Evolutionary conservation across 2,113 vertebrate genomes (phyloP).

Genomic region (Muscicapa adusta): DNA sequence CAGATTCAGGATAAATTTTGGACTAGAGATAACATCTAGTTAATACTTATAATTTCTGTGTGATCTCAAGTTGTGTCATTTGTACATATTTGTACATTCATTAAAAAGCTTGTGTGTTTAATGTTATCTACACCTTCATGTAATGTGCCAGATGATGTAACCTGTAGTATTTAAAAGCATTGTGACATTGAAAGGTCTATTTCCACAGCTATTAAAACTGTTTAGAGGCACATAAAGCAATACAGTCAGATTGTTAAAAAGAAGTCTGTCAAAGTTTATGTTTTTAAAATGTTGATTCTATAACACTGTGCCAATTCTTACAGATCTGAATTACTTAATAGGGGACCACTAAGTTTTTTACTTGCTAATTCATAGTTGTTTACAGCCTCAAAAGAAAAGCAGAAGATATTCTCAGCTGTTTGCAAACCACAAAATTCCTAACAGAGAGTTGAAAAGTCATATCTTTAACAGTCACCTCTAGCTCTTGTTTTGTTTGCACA

Average conservation of each 20-base stretch:
- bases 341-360: not conserved
- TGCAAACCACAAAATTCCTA: not conserved
- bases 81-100: conserved; percentile 37
- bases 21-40: conserved; percentile 24
- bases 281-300: conserved; percentile 23
- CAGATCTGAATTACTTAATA: not conserved
- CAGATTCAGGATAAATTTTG: conserved; percentile 19
- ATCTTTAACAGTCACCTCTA: not conserved
- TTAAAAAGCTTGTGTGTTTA: not conserved
- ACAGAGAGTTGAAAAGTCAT: not conserved
- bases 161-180: not conserved
- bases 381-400: not conserved
- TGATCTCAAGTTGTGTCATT: conserved; percentile 30
- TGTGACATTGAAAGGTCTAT: conserved; percentile 14
- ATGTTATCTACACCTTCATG: not conserved
- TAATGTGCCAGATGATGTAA: not conserved
- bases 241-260: not conserved
- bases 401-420: not conserved
- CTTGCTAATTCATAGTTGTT: not conserved
- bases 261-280: not conserved
- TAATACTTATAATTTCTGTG: conserved; percentile 26
- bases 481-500: not conserved
- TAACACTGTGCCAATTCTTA: not conserved
- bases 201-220: conserved; percentile 37
- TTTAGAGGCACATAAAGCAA: conserved; percentile 53